Evolutionary conservation across 2,888 invertebrate genomes (phyloP).

Genomic region (Scelioninae gen. 1): DNA sequence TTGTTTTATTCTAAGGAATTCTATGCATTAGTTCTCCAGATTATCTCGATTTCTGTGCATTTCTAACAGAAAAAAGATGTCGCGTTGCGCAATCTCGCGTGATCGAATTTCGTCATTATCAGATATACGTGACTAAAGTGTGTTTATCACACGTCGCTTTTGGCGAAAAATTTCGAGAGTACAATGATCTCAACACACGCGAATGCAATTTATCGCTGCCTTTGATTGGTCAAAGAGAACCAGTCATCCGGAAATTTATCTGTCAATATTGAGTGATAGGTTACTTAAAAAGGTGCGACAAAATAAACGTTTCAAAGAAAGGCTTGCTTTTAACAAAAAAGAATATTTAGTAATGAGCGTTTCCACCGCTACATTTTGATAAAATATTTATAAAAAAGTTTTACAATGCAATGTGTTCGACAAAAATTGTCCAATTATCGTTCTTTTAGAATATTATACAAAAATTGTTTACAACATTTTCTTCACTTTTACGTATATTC

Average conservation of each 20-base stretch:
- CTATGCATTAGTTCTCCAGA: background rate
- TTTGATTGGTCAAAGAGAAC: slow-evolving; percentile 47
- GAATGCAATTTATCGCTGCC: slow-evolving; percentile 50
- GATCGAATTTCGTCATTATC: slow-evolving; percentile 57
- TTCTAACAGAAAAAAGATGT: slow-evolving; percentile 33
- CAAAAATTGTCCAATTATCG: no score
- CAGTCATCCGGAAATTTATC: slow-evolving; percentile 44
- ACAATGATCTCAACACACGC: slow-evolving; percentile 46
- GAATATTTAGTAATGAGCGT: background rate
- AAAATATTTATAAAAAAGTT: no score
- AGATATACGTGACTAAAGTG: slow-evolving; percentile 49
- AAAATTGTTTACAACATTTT: no score
- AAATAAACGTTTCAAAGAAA: slow-evolving; percentile 26
- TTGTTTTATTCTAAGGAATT: background rate
- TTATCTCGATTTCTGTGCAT: slow-evolving; percentile 9
- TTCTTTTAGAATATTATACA: no score
- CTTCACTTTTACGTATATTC: no score
- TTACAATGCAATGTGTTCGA: no score
- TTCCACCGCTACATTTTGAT: no score
- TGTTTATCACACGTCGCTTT: slow-evolving; percentile 36
- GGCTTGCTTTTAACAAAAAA: slow-evolving; percentile 7
- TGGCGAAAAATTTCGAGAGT: slow-evolving; percentile 31
- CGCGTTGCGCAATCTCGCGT: slow-evolving; percentile 53
- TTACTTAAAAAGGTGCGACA: slow-evolving; percentile 22
- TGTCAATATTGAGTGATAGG: slow-evolving; percentile 45